A percentile compares a stretch with the other conserved stretches of the same genome.
phyloP scores from a whole-genome alignment of 2,888 invertebrate genomes.

The Drosophila atripex region DNA sequence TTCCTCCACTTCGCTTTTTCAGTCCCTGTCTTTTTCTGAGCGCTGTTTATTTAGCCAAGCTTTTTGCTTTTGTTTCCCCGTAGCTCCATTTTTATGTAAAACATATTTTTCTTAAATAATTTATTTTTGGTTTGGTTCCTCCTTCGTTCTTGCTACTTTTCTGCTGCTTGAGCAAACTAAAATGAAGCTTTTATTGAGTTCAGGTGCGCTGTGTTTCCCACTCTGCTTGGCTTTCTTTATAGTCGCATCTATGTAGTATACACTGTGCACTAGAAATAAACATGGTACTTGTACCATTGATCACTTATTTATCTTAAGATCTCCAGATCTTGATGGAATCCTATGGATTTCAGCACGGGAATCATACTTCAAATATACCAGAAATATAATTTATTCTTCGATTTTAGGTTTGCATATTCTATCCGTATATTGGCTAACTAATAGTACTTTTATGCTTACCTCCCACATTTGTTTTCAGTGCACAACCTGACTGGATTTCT shows the following conservation, averaged over 20 bases:
- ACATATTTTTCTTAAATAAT: constrained; percentile 79
- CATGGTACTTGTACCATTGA: background rate
- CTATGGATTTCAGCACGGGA: too few relatives aligned
- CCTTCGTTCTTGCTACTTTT: constrained; percentile 53
- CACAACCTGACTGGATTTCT: constrained; percentile 2
- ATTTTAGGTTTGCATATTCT: too few relatives aligned
- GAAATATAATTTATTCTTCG: too few relatives aligned
- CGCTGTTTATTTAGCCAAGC: constrained; percentile 36
- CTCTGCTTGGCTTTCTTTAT: constrained; percentile 16
- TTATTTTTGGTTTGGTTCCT: constrained; percentile 67
- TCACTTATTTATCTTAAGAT: background rate
- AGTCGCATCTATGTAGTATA: constrained; percentile 11
- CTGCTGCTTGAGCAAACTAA: constrained; percentile 76
- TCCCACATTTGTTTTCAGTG: background rate
- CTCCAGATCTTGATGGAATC: background rate
- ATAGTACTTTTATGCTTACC: too few relatives aligned
- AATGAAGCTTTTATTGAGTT: constrained; percentile 79
- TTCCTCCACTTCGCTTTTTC: constrained; percentile 12
- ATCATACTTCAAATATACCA: too few relatives aligned
- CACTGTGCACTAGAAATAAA: background rate
- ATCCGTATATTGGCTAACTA: too few relatives aligned
- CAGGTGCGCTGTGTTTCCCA: constrained; percentile 58
- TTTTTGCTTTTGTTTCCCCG: constrained; percentile 27
- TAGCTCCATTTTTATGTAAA: constrained; percentile 68
- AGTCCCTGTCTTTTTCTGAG: background rate